These are phyloP conservation scores for Drosophila gunungcola DNA, from an alignment of 1,140 invertebrate species.

Conservation along the genomic window DNA sequence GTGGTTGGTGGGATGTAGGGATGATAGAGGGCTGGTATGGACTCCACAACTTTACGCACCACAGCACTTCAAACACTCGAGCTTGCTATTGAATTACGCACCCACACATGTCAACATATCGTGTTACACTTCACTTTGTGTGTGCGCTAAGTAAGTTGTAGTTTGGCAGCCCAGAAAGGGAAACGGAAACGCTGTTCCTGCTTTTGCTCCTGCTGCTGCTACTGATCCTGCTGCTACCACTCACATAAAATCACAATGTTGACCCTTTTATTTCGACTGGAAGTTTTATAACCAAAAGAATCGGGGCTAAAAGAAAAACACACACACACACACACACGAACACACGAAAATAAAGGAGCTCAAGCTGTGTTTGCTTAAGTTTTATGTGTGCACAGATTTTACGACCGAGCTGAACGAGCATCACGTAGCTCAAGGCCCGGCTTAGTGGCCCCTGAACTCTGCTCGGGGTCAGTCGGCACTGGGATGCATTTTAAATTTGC, in stretches of 20 bases:
- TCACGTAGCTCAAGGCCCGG: slow-evolving; percentile 30
- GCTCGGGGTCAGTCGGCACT: slow-evolving; percentile 21
- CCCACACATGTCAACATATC: slow-evolving; percentile 61
- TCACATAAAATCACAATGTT: slow-evolving; percentile 61
- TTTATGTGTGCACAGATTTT: slow-evolving; percentile 69
- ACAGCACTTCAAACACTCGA: slow-evolving; percentile 49
- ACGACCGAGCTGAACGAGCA: slow-evolving; percentile 46
- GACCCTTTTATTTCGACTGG: slow-evolving; percentile 70
- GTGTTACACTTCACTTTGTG: slow-evolving; percentile 68
- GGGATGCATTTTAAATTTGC: slow-evolving; percentile 35
- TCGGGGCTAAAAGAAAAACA: slow-evolving; percentile 6
- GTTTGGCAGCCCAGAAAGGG: slow-evolving; percentile 24
- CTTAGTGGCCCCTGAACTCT: slow-evolving; percentile 33
- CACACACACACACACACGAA: slow-evolving; percentile 8
- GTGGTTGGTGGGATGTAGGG: not conserved
- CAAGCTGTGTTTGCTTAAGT: slow-evolving; percentile 58
- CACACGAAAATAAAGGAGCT: slow-evolving; percentile 39
- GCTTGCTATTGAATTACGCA: slow-evolving; percentile 63
- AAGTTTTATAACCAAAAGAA: slow-evolving; percentile 45
- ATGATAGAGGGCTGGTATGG: slow-evolving; percentile 6
- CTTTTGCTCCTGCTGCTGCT: not conserved
- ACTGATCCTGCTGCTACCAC: not conserved
- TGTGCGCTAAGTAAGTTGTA: slow-evolving; percentile 63
- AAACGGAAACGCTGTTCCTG: slow-evolving; percentile 21
- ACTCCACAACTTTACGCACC: slow-evolving; percentile 53